Conservation (phyloP, 2,113 vertebrate genomes). For the Alectura lathami region DNA sequence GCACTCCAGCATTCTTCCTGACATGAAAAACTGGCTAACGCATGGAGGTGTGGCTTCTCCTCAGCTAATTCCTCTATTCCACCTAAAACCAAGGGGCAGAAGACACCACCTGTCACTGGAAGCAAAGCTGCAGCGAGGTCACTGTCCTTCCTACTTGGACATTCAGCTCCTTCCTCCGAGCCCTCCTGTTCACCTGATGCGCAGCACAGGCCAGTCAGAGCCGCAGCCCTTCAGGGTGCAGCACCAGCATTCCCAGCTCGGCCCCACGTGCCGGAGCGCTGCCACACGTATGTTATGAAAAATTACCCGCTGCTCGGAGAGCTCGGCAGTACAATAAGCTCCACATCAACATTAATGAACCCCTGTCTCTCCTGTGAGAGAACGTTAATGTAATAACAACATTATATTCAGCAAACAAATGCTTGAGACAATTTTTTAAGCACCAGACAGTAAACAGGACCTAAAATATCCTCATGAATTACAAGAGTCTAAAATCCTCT, state of each 20-base stretch:
- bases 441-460: constrained; percentile 64
- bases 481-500: constrained; percentile 56
- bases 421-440: constrained; percentile 59
- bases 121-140: not conserved
- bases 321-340: constrained; percentile 42
- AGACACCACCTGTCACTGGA: not conserved
- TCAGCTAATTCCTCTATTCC: not conserved
- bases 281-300: constrained; percentile 56
- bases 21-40: not conserved
- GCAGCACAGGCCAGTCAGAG: fast-evolving
- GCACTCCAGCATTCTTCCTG: not conserved
- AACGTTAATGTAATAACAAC: constrained; percentile 56
- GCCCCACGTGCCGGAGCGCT: not conserved
- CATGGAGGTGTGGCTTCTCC: no score
- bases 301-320: constrained; percentile 58
- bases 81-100: not conserved
- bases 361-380: constrained; percentile 49
- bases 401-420: constrained; percentile 62
- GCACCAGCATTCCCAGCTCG: not conserved
- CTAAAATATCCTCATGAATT: constrained; percentile 68
- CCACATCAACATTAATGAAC: constrained; percentile 66
- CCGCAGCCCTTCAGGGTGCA: not conserved
- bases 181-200: not conserved
- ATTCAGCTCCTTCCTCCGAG: no score
- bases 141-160: not conserved